Conservation (phyloP, 2,888 invertebrate genomes). For the Dicyrtomina minuta region DNA sequence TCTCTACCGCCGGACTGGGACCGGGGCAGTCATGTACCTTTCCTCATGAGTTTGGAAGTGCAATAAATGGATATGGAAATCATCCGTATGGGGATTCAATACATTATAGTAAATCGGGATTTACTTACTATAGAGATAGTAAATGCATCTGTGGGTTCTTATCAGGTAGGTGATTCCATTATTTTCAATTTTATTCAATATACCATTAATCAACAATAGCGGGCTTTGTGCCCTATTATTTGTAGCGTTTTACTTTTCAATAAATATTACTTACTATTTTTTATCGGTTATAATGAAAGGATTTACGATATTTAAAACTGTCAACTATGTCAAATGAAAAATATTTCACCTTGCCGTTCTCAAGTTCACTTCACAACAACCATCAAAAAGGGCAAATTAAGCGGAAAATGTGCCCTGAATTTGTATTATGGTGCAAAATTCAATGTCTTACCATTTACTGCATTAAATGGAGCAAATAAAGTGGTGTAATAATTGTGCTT, state of each 20-base stretch:
- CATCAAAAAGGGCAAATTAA: no score
- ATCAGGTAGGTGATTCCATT: slow-evolving; percentile 25
- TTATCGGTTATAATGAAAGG: neutral
- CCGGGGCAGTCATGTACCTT: slow-evolving; percentile 18
- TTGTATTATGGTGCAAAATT: no score
- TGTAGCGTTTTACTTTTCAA: no score
- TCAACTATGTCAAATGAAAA: no score
- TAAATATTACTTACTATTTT: no score
- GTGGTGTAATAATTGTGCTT: neutral
- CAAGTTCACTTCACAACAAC: no score
- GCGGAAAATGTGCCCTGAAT: no score
- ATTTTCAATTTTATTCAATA: slow-evolving; percentile 2
- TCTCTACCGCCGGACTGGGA: slow-evolving; percentile 25
- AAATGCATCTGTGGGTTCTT: slow-evolving; percentile 32
- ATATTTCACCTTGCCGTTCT: no score
- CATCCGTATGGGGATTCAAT: neutral
- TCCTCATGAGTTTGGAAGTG: neutral
- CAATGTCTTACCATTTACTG: no score
- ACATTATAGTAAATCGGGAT: slow-evolving; percentile 29
- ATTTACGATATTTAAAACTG: neutral
- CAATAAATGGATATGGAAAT: neutral
- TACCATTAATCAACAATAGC: no score
- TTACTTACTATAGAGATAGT: slow-evolving; percentile 23
- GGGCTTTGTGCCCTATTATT: no score
- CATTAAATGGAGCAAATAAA: no score